These are phyloP conservation scores for Boleophthalmus pectinirostris DNA, from an alignment of 2,113 vertebrate genomes.

Conservation along the genomic window DNA sequence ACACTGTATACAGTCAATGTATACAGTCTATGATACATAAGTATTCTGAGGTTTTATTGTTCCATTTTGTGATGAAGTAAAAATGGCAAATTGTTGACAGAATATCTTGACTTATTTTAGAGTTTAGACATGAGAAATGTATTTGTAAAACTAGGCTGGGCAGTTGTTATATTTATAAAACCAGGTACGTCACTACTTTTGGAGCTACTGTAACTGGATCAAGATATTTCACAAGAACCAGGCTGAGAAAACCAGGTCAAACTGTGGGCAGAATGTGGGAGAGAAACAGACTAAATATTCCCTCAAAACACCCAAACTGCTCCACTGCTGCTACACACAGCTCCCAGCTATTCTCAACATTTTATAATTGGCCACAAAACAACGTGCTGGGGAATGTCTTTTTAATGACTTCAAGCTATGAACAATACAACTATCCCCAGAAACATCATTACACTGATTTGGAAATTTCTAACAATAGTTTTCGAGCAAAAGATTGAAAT, in stretches of 20 bases:
- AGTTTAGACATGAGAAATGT: constrained; percentile 8
- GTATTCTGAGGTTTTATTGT: too few species aligned
- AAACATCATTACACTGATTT: background rate
- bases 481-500: background rate
- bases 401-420: background rate
- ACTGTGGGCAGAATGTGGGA: constrained; percentile 41
- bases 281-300: constrained; percentile 21
- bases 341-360: constrained; percentile 9
- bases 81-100: background rate
- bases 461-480: background rate
- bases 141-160: constrained; percentile 27
- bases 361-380: constrained; percentile 19
- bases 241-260: constrained; percentile 45
- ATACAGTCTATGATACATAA: too few species aligned
- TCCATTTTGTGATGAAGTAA: too few species aligned
- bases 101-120: background rate
- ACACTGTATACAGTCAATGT: too few species aligned
- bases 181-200: constrained; percentile 41
- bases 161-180: constrained; percentile 22
- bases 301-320: constrained; percentile 24
- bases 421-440: background rate
- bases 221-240: constrained; percentile 19
- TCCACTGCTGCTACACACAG: constrained; percentile 3
- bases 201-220: constrained; percentile 16
- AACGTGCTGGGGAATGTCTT: background rate